Evolutionary conservation across 2,113 vertebrate species (phyloP).

Genomic region (Oryzias javanicus): DNA sequence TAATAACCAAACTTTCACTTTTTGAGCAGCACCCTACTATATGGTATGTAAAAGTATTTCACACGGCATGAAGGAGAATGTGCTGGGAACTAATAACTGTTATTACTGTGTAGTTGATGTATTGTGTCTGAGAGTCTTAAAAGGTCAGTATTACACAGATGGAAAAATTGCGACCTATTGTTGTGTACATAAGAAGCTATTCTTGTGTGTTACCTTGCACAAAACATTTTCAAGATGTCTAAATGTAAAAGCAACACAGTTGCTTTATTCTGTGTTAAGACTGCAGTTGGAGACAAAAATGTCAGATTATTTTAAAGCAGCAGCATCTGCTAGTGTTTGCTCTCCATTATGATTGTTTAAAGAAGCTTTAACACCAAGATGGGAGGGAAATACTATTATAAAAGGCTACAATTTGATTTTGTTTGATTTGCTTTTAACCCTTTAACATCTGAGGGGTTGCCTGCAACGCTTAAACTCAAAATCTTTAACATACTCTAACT

Average conservation of each 20-base stretch:
- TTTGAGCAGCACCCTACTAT: background rate
- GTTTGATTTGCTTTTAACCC: no score
- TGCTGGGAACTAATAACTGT: constrained; percentile 23
- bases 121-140: constrained; percentile 11
- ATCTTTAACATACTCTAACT: no score
- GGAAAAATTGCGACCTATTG: constrained; percentile 25
- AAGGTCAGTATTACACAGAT: constrained; percentile 25
- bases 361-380: no score
- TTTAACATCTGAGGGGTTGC: no score
- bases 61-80: constrained; percentile 28
- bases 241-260: background rate
- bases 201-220: constrained; percentile 11
- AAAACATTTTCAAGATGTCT: background rate
- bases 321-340: no score
- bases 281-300: background rate
- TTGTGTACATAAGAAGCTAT: constrained; percentile 35
- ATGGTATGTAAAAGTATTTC: constrained; percentile 18
- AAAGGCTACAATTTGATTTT: no score
- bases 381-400: no score
- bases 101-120: constrained; percentile 16
- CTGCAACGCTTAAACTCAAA: no score
- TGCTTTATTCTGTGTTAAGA: background rate
- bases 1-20: background rate
- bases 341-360: no score
- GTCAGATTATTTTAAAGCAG: no score